Base-by-base conservation (phyloP, 2,888 invertebrate species). In the Leucophenga montana region DNA sequence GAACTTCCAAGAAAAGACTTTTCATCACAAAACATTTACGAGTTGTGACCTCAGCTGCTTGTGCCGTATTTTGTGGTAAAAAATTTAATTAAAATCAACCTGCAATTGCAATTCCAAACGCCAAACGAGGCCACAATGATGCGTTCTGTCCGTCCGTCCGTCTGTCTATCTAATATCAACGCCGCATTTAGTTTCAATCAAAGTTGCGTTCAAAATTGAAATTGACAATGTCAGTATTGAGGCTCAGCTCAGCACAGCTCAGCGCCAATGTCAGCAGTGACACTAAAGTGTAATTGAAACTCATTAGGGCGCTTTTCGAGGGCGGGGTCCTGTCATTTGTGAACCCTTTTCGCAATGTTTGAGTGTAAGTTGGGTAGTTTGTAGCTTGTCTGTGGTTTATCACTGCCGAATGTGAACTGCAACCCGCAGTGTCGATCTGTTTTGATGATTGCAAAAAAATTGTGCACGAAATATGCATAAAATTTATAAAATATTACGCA, bases 291-390 rank as follows among this genome's bases (percentile, higher is more conserved):
- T 84, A 84, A 84, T 82, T 83, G 82, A 82, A 82, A 82, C 82
- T 82, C 82, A 82, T 82, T 82, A 84, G 85, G 78, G 85, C 78
- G 80, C 77, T 78, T 78, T 84, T 82, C 83, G 72, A 82, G 31
- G 31, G 16, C 8, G 50, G 6, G 46, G 20, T 59, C 11, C 4
- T 14, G 33, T n/a, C n/a, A n/a, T n/a, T n/a, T n/a, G n/a, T 20
- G 46, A 62, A 62, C 62, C 62, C 62, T 62, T n/a, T 62, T 62
- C 18, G 14, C 16, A 14, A 20, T 44, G 5, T 27, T 9, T 44
- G 18, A 44, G 62, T 9, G 46, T 33, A 33, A 11, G 46, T 1
- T 18, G 13, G n/a, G 50, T 18, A 11, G 50, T 50, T 33, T 4
- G 14, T 48, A 3, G 48, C 48, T 48, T 50, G 39, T 39, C 39